Base-by-base conservation (phyloP, 2,113 vertebrate genomes). In the Psettodes erumei region DNA sequence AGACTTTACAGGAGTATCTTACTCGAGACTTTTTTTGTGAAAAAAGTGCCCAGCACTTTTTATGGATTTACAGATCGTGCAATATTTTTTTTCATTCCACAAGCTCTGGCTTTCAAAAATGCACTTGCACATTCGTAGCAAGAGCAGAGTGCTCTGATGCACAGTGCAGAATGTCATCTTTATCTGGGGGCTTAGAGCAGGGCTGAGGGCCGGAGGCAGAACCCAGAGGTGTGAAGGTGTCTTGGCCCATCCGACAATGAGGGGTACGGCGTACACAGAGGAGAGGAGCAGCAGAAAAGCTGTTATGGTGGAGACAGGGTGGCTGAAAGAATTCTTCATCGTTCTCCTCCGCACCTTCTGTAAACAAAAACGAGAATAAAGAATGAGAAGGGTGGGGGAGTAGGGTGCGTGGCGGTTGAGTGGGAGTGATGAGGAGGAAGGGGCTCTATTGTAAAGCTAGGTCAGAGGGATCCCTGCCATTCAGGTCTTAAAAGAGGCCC, bases 381-480 rank as follows among this genome's bases (percentile, higher is more conserved):
- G 69, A 76, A 79, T 63, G 59, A 65, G 54, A 81, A 43, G 73
- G 72, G 54, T 70, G 54, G 60, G 27, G 65, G 67, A 37, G 66
- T 32, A 27, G 71, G 53, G 30, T 66, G 40, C 25, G 82, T 67
- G 54, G 75, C 73, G 78, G 74, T 11, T 76, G 73, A 74, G 77
- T 59, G 71, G 74, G 62, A 69, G 61, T 19, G 42, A 71, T 79
- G 82, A 65, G 56, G 78, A 69, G 69, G 77, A 59, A 45, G 60
- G 33, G 59, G 59, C 54, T 79, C 82, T 69, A 79, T 91, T 91
- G 81, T 90, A 77, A 69, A 83, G 88, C 85, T 80, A 48, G 89
- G 93, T 93, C 94, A 91, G 80, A 88, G 82, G 87, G 91, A 93
- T 94, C 84, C 48, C 74, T 75, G 81, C 91, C 87, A 86, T 89